Conservation (phyloP, 1,140 invertebrate species). For the Heliconius nattereri region DNA sequence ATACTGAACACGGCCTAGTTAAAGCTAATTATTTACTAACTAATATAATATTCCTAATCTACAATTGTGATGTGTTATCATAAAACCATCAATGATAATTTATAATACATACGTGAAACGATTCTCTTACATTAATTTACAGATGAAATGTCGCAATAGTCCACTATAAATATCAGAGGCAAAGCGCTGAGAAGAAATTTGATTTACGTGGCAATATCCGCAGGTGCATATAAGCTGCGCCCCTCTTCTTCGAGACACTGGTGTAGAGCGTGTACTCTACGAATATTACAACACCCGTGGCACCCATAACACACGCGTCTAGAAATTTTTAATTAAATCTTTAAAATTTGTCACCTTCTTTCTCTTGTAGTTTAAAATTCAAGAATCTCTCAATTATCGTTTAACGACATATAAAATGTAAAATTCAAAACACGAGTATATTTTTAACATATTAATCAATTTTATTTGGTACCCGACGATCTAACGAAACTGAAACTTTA, state of each 20-base stretch:
- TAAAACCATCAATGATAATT: neutral
- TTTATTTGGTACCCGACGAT: too few relatives aligned
- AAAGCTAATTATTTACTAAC: conserved; percentile 60
- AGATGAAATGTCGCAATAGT: neutral
- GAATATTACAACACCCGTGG: conserved; percentile 41
- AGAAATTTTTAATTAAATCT: conserved; percentile 51
- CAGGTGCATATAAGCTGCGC: conserved; percentile 68
- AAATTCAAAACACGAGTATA: too few relatives aligned
- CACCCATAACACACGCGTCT: conserved; percentile 31
- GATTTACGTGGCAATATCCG: conserved; percentile 76
- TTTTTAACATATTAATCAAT: too few relatives aligned
- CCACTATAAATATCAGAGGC: conserved; percentile 44
- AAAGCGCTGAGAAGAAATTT: conserved; percentile 69
- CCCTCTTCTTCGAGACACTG: conserved; percentile 42
- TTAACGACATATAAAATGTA: too few relatives aligned
- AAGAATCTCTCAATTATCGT: too few relatives aligned
- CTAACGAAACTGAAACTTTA: too few relatives aligned
- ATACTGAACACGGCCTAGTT: conserved; percentile 47
- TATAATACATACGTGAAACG: neutral
- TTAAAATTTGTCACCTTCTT: too few relatives aligned
- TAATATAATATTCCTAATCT: conserved; percentile 19
- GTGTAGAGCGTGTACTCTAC: conserved; percentile 36
- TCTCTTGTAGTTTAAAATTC: too few relatives aligned
- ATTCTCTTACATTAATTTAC: neutral
- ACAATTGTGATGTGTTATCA: neutral